Conservation (phyloP, 2,113 vertebrate species). For the Spermophilus dauricus region DNA sequence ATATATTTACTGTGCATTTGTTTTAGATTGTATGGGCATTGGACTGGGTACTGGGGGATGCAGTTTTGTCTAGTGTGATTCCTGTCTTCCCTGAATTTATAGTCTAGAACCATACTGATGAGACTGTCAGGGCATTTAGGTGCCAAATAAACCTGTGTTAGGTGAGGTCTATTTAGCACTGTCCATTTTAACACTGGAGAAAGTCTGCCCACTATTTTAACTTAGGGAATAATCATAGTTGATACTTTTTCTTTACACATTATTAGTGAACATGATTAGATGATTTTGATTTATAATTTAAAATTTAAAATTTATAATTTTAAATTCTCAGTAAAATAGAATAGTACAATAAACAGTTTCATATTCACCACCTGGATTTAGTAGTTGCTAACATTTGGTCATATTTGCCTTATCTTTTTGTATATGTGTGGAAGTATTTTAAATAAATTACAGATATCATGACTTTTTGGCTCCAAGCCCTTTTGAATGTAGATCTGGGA, state of each 20-base stretch:
- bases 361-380: not conserved
- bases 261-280: not conserved
- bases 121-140: not conserved
- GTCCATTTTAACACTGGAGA: not conserved
- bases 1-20: not conserved
- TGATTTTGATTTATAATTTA: not conserved
- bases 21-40: not conserved
- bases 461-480: not conserved
- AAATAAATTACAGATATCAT: not conserved
- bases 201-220: not conserved
- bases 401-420: not conserved
- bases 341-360: not conserved
- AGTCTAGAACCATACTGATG: not conserved
- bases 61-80: not conserved
- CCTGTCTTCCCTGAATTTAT: not conserved
- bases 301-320: not conserved
- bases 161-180: not conserved
- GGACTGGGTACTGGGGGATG: not conserved
- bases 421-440: not conserved
- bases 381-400: slow-evolving; percentile 11
- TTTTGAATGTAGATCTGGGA: not conserved
- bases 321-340: not conserved
- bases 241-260: not conserved
- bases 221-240: not conserved
- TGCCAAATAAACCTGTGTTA: not conserved